Percentiles rank a stretch among this genome's conserved stretches.
Conservation (phyloP, 2,888 invertebrate genomes). For the Unio pictorum region DNA sequence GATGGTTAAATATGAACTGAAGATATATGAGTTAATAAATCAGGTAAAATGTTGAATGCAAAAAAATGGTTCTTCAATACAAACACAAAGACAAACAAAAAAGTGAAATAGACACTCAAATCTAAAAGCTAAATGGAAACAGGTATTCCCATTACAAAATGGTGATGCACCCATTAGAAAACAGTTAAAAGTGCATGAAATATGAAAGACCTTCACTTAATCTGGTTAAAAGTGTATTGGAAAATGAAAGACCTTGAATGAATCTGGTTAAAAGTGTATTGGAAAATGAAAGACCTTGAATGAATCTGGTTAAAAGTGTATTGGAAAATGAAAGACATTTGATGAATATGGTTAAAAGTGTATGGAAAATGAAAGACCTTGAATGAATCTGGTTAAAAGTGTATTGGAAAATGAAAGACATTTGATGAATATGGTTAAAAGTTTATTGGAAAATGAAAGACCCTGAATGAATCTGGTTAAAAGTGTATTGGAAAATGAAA, state of each 20-base stretch:
- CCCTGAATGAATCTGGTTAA: constrained; percentile 29
- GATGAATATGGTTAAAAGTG: constrained; percentile 12
- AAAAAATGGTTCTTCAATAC: too few species aligned
- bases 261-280: constrained; percentile 11
- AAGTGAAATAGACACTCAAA: too few species aligned
- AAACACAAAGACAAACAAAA: too few species aligned
- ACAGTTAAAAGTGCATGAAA: neutral
- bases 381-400: constrained; percentile 15
- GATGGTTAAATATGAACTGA: too few species aligned
- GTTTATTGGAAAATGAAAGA: neutral
- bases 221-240: constrained; percentile 1
- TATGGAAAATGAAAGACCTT: constrained; percentile 20
- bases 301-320: constrained; percentile 11
- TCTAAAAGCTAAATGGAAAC: too few species aligned
- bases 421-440: constrained; percentile 22
- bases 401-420: constrained; percentile 13
- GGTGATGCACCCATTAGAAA: too few species aligned
- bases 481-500: neutral
- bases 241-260: constrained; percentile 25
- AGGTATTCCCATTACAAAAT: too few species aligned
- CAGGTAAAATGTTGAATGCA: too few species aligned
- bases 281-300: constrained; percentile 24
- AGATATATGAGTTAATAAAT: too few species aligned
- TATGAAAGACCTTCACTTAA: constrained; percentile 31
- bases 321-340: constrained; percentile 22